phyloP scores from a whole-genome alignment of 2,797 vertebrate species.

The Phrynocephalus vlangalii region DNA sequence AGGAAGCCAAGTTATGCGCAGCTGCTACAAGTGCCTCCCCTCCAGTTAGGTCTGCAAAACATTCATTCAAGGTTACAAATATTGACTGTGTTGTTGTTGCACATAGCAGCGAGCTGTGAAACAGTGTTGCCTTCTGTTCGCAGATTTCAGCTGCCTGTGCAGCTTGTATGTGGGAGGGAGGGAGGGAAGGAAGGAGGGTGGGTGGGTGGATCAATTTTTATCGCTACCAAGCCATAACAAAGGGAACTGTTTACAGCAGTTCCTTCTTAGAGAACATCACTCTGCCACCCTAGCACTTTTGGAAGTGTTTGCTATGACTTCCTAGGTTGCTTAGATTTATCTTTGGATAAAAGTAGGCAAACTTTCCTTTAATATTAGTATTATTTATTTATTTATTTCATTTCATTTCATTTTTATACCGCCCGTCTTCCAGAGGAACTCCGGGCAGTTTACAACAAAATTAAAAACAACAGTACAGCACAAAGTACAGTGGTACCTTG shows the following conservation, averaged over 20 bases:
- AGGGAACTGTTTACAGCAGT: conserved; percentile 8
- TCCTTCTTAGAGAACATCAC: neutral
- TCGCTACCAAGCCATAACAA: conserved; percentile 9
- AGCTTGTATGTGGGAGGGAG: neutral
- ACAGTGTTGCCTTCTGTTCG: conserved; percentile 30
- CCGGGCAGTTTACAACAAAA: too few species aligned
- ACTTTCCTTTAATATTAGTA: neutral
- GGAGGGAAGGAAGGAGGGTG: conserved; percentile 7
- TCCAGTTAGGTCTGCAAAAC: neutral
- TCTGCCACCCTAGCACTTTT: neutral
- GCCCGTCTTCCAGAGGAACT: too few species aligned
- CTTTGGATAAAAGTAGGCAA: neutral
- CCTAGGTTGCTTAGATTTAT: neutral
- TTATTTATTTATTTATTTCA: too few species aligned
- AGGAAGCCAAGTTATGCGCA: neutral
- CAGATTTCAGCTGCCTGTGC: conserved; percentile 2
- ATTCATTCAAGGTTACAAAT: conserved; percentile 30
- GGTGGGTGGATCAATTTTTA: conserved; percentile 1
- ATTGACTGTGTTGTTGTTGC: conserved; percentile 14
- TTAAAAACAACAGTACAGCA: too few species aligned
- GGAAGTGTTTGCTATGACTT: neutral
- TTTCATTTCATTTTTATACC: too few species aligned
- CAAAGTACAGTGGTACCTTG: too few species aligned
- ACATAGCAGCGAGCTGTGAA: neutral
- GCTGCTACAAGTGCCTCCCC: neutral